These are phyloP conservation scores for Ceratitis capitata DNA, from an alignment of 1,140 invertebrate genomes.

Conservation along the genomic window DNA sequence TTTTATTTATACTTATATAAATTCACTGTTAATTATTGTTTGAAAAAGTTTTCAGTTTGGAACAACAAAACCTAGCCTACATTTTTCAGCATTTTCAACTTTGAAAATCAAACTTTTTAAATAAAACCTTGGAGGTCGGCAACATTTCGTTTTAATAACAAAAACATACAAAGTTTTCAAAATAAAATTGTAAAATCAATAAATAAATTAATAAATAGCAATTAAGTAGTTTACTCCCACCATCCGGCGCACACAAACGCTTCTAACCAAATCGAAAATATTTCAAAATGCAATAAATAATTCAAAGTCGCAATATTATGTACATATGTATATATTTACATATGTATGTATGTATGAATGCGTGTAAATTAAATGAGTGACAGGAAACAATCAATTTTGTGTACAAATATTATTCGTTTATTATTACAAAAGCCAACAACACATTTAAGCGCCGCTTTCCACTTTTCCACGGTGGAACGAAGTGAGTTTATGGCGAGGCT, in stretches of 20 bases:
- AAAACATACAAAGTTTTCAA: neutral
- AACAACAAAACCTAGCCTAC: neutral
- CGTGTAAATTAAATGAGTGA: neutral
- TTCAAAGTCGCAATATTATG: neutral
- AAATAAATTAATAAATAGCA: constrained; percentile 24
- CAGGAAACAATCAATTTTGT: constrained; percentile 32
- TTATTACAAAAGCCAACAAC: constrained; percentile 28
- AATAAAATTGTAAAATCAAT: constrained; percentile 11
- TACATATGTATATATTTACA: no score
- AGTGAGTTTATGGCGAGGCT: no score
- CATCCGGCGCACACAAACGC: neutral
- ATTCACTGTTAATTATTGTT: no score
- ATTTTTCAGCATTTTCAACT: neutral
- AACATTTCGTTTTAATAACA: neutral
- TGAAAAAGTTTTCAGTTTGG: neutral
- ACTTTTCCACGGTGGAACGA: no score
- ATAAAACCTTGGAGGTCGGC: neutral
- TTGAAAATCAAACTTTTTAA: neutral
- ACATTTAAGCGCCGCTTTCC: neutral
- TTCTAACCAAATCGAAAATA: neutral
- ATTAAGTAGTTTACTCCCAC: neutral
- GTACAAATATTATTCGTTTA: constrained; percentile 36
- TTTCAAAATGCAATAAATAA: neutral
- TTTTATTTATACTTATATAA: no score
- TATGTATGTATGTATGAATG: no score